phyloP scores from a whole-genome alignment of 2,113 vertebrate genomes.

The Muscicapa adusta region DNA sequence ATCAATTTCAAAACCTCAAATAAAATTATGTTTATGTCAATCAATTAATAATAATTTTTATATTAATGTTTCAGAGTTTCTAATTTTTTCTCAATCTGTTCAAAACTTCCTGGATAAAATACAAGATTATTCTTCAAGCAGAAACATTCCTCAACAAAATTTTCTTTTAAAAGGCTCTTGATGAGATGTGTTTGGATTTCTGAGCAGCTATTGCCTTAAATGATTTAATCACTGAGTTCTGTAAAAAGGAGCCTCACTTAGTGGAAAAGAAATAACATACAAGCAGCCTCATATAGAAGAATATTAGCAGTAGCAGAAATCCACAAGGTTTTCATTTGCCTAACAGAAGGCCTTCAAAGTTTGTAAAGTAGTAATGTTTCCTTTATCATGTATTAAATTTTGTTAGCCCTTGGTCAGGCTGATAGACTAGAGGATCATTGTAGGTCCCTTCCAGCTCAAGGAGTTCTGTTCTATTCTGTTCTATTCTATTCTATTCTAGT shows the following conservation, averaged over 20 bases:
- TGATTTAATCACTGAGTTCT: not conserved
- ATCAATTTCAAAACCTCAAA: not conserved
- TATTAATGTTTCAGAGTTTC: not conserved
- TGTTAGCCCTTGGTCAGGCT: not conserved
- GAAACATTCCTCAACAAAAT: not conserved
- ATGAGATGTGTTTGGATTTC: conserved; percentile 29
- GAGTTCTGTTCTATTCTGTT: not conserved
- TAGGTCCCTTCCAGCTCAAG: not conserved
- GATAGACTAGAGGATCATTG: not conserved
- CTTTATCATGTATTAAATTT: not conserved
- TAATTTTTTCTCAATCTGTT: not conserved
- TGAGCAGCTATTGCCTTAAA: conserved; percentile 1
- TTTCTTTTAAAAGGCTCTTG: conserved; percentile 29
- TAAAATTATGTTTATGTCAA: not conserved
- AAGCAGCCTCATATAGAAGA: not conserved
- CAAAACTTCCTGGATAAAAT: conserved; percentile 23
- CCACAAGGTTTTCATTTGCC: not conserved
- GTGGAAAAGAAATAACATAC: not conserved
- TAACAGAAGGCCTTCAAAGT: not conserved
- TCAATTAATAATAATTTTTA: not conserved
- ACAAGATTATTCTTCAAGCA: conserved; percentile 2
- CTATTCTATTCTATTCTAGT: not conserved
- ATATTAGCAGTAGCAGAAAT: not conserved
- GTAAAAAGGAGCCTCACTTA: not conserved
- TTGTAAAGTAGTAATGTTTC: not conserved